These are phyloP conservation scores for Murina feae DNA, from an alignment of 2,113 vertebrate species.

Conservation along the genomic window DNA sequence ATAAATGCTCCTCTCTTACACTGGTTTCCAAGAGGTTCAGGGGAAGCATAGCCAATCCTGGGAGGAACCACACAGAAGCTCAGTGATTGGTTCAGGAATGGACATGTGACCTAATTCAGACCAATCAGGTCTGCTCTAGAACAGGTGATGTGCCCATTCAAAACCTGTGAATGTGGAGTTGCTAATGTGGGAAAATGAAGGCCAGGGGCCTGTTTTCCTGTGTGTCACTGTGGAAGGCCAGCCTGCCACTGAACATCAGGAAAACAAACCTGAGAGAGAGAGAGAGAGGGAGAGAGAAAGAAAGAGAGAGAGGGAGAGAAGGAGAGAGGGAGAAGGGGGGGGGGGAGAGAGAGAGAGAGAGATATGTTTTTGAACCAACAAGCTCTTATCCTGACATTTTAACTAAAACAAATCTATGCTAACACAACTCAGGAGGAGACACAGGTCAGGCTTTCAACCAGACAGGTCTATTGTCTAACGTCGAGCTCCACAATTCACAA, in stretches of 20 bases:
- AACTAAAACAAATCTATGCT: background rate
- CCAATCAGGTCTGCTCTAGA: background rate
- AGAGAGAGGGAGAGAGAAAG: no score
- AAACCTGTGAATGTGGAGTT: background rate
- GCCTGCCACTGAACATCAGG: background rate
- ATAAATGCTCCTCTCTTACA: background rate
- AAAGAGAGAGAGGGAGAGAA: no score
- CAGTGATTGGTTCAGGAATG: background rate
- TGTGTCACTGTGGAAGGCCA: background rate
- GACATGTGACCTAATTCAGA: background rate
- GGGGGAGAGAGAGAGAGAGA: background rate
- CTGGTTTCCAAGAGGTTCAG: background rate
- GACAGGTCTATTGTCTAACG: background rate
- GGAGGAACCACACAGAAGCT: background rate
- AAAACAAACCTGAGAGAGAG: background rate
- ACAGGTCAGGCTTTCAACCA: background rate
- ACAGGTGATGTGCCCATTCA: background rate
- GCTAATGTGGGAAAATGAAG: background rate
- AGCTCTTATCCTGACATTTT: slow-evolving; percentile 1
- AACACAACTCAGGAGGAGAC: background rate
- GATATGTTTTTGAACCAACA: background rate
- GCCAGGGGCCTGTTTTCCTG: background rate
- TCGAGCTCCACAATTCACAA: background rate
- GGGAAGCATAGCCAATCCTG: background rate
- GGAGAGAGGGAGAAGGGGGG: background rate